Percentiles rank a stretch among this genome's conserved stretches.
phyloP scores from a whole-genome alignment of 1,140 invertebrate genomes.

The Andricus grossulariae region DNA sequence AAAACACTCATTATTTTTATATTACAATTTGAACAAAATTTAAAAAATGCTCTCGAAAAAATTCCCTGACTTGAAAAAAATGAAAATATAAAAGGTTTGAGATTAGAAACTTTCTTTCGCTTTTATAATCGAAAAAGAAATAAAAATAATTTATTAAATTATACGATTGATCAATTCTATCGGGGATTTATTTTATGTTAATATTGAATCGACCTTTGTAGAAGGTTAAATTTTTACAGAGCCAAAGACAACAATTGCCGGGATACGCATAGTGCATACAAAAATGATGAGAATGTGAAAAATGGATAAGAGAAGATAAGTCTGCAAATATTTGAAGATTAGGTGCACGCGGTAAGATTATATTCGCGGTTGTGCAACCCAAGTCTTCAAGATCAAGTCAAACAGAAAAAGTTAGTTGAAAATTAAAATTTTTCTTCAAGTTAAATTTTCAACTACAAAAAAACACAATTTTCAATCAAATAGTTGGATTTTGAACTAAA shows the following conservation, averaged over 20 bases:
- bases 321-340: slow-evolving; percentile 7
- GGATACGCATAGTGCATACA: slow-evolving; percentile 3
- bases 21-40: too few species aligned
- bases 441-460: too few species aligned
- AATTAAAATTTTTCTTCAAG: neutral
- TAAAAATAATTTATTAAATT: too few species aligned
- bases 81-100: too few species aligned
- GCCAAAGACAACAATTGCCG: neutral
- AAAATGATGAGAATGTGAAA: neutral
- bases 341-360: neutral
- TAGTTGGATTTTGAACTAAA: too few species aligned
- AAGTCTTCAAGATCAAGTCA: neutral
- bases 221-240: neutral
- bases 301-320: neutral
- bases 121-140: too few species aligned
- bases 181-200: neutral
- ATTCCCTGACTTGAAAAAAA: too few species aligned
- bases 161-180: too few species aligned
- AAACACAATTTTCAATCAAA: too few species aligned
- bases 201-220: neutral
- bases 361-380: neutral
- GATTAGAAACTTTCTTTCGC: too few species aligned
- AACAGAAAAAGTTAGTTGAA: neutral
- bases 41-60: too few species aligned
- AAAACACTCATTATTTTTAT: too few species aligned